phyloP scores from a whole-genome alignment of 2,888 invertebrate genomes.

The Temnothorax ravouxi region DNA sequence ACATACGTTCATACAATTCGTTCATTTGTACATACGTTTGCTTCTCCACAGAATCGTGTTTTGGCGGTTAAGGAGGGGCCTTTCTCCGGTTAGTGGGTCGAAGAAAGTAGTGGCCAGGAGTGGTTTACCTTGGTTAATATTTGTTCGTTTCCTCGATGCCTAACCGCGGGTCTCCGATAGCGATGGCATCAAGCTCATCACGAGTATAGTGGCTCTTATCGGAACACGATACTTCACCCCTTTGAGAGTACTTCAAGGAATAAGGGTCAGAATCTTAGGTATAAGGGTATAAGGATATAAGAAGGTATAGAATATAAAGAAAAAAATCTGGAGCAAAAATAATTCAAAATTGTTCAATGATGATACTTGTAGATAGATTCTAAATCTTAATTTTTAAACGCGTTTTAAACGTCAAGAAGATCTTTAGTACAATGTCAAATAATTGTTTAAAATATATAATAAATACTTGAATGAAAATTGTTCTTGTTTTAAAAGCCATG shows the following conservation, averaged over 20 bases:
- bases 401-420: not conserved
- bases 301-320: not conserved
- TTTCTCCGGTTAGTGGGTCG: slow-evolving; percentile 85
- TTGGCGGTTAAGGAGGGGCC: slow-evolving; percentile 80
- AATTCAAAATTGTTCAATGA: not conserved
- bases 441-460: not conserved
- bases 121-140: slow-evolving; percentile 85
- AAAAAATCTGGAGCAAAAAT: not conserved
- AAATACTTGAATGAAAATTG: not conserved
- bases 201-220: not conserved
- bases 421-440: not conserved
- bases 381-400: not conserved
- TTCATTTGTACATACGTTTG: slow-evolving; percentile 22
- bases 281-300: not conserved
- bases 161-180: slow-evolving; percentile 24
- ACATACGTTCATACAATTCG: slow-evolving; percentile 25
- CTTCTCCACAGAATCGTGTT: slow-evolving; percentile 70
- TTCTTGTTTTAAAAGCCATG: not conserved
- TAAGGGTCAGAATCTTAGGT: not conserved
- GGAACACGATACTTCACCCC: not conserved
- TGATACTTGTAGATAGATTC: not conserved
- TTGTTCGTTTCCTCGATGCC: slow-evolving; percentile 65
- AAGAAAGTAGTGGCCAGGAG: slow-evolving; percentile 84
- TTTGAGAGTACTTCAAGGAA: not conserved
- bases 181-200: slow-evolving; percentile 15